Conservation (phyloP, 2,888 invertebrate genomes). For the Schizotus pectinicornis region DNA sequence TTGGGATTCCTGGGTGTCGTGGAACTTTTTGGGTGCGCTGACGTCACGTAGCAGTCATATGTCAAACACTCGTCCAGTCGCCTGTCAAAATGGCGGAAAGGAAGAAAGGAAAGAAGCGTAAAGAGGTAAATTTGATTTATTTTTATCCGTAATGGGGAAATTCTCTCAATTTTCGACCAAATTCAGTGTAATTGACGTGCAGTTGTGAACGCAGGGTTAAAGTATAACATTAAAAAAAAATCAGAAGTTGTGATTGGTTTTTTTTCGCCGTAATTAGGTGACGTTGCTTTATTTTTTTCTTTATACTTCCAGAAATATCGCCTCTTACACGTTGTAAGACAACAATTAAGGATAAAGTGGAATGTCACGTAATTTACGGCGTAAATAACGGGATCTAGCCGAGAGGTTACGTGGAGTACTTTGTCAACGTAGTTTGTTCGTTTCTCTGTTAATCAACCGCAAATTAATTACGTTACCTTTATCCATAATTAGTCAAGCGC, state of each 20-base stretch:
- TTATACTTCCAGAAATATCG: background rate
- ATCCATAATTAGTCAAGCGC: too few relatives aligned
- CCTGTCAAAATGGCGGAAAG: slow-evolving; percentile 66
- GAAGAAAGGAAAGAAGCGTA: slow-evolving; percentile 68
- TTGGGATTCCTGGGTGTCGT: slow-evolving; percentile 7
- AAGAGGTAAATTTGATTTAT: slow-evolving; percentile 61
- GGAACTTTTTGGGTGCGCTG: slow-evolving; percentile 27
- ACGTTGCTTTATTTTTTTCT: slow-evolving; percentile 27
- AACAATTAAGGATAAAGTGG: background rate
- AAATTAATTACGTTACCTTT: too few relatives aligned
- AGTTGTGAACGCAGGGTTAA: background rate
- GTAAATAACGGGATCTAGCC: too few relatives aligned
- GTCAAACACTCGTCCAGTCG: too few relatives aligned
- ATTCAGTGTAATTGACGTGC: slow-evolving; percentile 1
- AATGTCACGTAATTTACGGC: background rate
- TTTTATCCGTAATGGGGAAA: background rate
- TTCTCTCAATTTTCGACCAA: background rate
- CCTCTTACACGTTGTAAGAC: background rate
- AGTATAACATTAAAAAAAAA: background rate
- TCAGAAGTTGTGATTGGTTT: too few relatives aligned
- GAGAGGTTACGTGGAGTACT: too few relatives aligned
- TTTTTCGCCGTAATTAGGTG: slow-evolving; percentile 26
- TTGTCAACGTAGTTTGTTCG: too few relatives aligned
- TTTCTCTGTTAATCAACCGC: too few relatives aligned
- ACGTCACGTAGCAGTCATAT: too few relatives aligned